Conservation (phyloP, 2,113 vertebrate species). For the Telmatochromis brichardi region DNA sequence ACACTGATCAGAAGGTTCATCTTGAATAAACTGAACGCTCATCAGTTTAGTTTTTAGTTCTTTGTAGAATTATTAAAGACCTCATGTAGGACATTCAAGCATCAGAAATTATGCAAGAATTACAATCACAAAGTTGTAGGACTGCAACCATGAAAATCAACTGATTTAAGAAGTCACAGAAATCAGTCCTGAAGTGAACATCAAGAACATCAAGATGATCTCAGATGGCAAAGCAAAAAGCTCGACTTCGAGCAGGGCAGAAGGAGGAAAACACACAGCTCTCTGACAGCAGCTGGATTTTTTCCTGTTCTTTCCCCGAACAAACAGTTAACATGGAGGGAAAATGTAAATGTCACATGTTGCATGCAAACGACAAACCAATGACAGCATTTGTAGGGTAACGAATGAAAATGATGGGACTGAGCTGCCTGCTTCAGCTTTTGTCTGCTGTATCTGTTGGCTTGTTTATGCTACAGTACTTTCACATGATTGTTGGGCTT, state of each 20-base stretch:
- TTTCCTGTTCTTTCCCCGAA: background rate
- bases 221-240: background rate
- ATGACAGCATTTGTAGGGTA: background rate
- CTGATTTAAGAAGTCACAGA: background rate
- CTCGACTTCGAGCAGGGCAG: background rate
- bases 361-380: background rate
- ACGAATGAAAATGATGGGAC: background rate
- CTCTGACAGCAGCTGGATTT: background rate
- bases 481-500: background rate
- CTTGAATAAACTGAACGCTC: background rate
- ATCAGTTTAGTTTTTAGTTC: background rate
- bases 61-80: fast-evolving
- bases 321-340: background rate
- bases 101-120: background rate
- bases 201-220: background rate
- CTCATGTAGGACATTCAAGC: background rate
- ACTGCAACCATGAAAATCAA: background rate
- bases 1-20: background rate
- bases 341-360: background rate
- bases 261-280: fast-evolving
- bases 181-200: background rate
- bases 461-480: background rate
- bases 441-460: background rate
- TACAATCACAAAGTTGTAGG: fast-evolving
- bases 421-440: fast-evolving